phyloP scores from a whole-genome alignment of 2,113 vertebrate genomes.

The Coturnix japonica region DNA sequence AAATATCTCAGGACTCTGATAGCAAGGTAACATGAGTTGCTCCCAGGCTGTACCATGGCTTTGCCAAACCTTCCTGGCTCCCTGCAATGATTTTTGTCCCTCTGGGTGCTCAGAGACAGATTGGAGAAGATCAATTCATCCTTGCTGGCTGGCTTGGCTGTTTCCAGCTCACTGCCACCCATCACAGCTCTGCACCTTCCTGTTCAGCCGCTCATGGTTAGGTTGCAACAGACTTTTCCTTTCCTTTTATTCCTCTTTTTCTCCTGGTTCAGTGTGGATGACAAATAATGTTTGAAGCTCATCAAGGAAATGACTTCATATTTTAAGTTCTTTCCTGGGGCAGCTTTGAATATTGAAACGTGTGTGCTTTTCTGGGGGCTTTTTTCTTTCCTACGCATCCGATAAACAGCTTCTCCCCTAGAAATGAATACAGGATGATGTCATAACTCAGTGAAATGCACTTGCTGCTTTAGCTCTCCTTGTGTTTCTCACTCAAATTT shows the following conservation, averaged over 20 bases:
- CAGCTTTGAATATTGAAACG: constrained; percentile 49
- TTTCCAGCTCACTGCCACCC: neutral
- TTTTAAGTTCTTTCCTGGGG: constrained; percentile 57
- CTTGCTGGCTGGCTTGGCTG: neutral
- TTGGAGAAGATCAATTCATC: neutral
- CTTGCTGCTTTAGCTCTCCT: constrained; percentile 46
- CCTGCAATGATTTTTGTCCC: neutral
- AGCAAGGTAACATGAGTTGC: neutral
- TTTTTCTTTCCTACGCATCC: constrained; percentile 5
- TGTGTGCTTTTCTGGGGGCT: constrained; percentile 7
- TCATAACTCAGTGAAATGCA: constrained; percentile 50
- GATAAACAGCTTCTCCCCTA: constrained; percentile 22
- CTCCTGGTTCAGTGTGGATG: constrained; percentile 12
- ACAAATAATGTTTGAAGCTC: constrained; percentile 58
- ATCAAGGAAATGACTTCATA: constrained; percentile 68
- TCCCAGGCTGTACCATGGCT: neutral
- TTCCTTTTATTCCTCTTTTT: constrained; percentile 28
- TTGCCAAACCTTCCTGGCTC: constrained; percentile 13
- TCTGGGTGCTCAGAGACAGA: neutral
- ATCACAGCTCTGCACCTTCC: neutral
- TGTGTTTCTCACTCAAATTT: constrained; percentile 42
- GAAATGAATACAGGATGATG: constrained; percentile 27
- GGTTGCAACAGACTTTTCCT: neutral
- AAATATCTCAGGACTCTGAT: neutral
- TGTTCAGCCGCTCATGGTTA: neutral